Percentiles rank a stretch among this genome's conserved stretches.
Conservation (phyloP, 2,113 vertebrate species). For the Opisthocomus hoazin region DNA sequence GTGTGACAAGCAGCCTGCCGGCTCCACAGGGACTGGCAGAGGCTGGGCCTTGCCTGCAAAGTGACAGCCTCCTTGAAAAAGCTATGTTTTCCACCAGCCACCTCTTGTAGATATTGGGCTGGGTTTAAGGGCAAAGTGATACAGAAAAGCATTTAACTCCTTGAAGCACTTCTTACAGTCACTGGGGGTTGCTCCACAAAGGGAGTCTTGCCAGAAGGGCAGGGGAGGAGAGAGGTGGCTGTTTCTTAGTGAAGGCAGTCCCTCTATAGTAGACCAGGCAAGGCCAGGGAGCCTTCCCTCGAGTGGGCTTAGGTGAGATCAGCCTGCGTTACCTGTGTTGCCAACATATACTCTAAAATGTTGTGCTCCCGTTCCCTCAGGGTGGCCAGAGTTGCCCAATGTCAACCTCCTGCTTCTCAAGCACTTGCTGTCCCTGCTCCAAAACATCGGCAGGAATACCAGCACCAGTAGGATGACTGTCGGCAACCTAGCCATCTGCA, state of each 20-base stretch:
- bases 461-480: conserved; percentile 83
- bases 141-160: background rate
- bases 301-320: background rate
- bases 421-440: conserved; percentile 74
- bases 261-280: background rate
- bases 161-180: background rate
- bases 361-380: conserved; percentile 43
- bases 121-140: background rate
- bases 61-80: background rate
- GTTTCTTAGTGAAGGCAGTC: background rate
- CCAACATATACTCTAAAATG: too few relatives aligned
- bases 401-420: conserved; percentile 78
- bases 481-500: conserved; percentile 82
- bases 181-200: background rate
- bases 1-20: background rate
- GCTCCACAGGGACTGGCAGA: background rate
- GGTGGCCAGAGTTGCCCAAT: conserved; percentile 64
- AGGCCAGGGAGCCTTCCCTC: background rate
- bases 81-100: background rate
- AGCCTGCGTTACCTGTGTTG: background rate
- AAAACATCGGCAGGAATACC: conserved; percentile 70
- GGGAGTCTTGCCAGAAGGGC: background rate
- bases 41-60: background rate
- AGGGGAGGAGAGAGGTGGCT: too few relatives aligned
- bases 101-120: background rate